Evolutionary conservation across 2,888 invertebrate genomes (phyloP).

Genomic region (Agonopterix heracliana): DNA sequence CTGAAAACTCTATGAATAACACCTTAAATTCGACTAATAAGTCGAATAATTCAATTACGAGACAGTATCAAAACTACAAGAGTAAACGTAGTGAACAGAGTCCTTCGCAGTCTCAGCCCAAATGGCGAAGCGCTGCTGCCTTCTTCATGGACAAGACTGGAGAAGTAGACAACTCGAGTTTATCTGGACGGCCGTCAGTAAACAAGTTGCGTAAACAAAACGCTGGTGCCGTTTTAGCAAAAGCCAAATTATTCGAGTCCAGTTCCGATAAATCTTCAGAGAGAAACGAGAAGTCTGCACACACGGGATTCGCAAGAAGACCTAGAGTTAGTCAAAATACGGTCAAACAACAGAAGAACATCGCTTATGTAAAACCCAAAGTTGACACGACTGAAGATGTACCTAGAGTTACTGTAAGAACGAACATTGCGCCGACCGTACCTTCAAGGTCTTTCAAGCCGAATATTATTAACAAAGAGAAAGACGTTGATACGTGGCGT

Average conservation of each 20-base stretch:
- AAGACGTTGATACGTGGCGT: slow-evolving; percentile 39
- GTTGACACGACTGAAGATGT: slow-evolving; percentile 27
- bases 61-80: slow-evolving; percentile 39
- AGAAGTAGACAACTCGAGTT: slow-evolving; percentile 54
- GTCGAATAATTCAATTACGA: slow-evolving; percentile 24
- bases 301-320: slow-evolving; percentile 58
- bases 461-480: slow-evolving; percentile 5
- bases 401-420: slow-evolving; percentile 29
- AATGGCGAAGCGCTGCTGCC: slow-evolving; percentile 75
- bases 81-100: slow-evolving; percentile 35
- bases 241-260: slow-evolving; percentile 84
- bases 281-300: slow-evolving; percentile 39
- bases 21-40: slow-evolving; percentile 41
- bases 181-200: slow-evolving; percentile 81
- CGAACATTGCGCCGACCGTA: slow-evolving; percentile 18
- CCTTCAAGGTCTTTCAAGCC: slow-evolving; percentile 25
- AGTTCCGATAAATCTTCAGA: slow-evolving; percentile 70
- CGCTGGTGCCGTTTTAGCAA: slow-evolving; percentile 87
- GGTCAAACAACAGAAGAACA: slow-evolving; percentile 37
- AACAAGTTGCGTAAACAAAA: slow-evolving; percentile 83
- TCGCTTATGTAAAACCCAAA: slow-evolving; percentile 45
- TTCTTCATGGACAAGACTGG: slow-evolving; percentile 73
- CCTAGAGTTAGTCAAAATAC: slow-evolving; percentile 50
- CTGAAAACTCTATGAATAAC: slow-evolving; percentile 47
- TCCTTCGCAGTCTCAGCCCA: slow-evolving; percentile 43